A percentile compares a stretch with the other conserved stretches of the same genome.
Evolutionary conservation across 2,888 invertebrate genomes (phyloP).

Genomic region (Eulithis prunata): DNA sequence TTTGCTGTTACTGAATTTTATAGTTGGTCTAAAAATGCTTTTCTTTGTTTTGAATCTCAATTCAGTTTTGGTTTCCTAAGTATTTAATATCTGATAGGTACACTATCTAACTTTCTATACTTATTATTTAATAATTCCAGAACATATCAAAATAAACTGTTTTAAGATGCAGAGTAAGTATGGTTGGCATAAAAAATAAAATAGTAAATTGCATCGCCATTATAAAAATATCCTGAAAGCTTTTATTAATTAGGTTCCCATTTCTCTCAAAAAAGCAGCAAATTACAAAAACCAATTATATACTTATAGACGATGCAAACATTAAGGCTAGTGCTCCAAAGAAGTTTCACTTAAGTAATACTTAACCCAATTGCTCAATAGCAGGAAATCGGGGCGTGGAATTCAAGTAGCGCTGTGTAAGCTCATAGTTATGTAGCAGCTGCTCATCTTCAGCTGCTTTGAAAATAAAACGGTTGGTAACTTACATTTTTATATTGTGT

Average conservation of each 20-base stretch:
- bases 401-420: conserved; percentile 11
- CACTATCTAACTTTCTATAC: no score
- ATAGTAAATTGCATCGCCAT: no score
- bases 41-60: no score
- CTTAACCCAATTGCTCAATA: conserved; percentile 45
- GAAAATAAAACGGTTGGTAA: no score
- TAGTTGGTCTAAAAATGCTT: conserved; percentile 5
- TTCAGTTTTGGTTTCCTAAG: no score
- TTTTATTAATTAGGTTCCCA: not conserved
- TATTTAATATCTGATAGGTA: no score
- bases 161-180: no score
- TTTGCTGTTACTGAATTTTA: conserved; percentile 1
- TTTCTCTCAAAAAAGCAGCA: not conserved
- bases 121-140: no score
- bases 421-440: conserved; percentile 16
- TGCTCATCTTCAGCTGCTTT: conserved; percentile 5
- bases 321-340: conserved; percentile 16
- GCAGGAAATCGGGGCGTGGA: conserved; percentile 38
- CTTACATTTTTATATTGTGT: no score
- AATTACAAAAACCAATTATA: conserved; percentile 9
- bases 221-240: no score
- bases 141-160: no score
- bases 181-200: no score
- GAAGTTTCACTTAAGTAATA: conserved; percentile 40
- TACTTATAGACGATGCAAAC: conserved; percentile 15